phyloP scores from a whole-genome alignment of 2,797 vertebrate species.

The Lacerta agilis region DNA sequence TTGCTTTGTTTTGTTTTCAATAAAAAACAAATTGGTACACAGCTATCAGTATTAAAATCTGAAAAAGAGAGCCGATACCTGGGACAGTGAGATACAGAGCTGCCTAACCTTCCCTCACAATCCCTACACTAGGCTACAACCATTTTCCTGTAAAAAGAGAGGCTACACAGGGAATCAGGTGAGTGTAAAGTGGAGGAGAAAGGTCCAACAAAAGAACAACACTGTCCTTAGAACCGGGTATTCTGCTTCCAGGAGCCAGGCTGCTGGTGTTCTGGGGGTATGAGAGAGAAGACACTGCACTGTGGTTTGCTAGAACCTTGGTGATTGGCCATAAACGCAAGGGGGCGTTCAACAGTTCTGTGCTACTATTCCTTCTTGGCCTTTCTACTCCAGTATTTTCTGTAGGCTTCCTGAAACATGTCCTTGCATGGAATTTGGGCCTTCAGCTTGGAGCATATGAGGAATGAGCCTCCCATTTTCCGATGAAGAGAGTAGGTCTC shows the following conservation, averaged over 20 bases:
- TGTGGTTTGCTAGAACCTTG: constrained; percentile 53
- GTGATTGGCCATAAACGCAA: constrained; percentile 36
- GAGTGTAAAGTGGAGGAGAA: constrained; percentile 25
- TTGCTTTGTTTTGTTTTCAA: neutral
- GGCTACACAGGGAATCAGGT: constrained; percentile 33
- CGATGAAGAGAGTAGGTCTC: constrained; percentile 98
- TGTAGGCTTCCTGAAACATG: constrained; percentile 89
- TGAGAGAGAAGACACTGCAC: constrained; percentile 35
- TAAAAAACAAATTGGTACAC: constrained; percentile 1
- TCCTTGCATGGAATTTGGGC: constrained; percentile 88
- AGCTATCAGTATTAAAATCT: constrained; percentile 49
- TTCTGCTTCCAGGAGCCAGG: constrained; percentile 47
- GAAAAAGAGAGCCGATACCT: constrained; percentile 40
- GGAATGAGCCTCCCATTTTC: constrained; percentile 98
- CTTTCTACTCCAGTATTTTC: constrained; percentile 86
- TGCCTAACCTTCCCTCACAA: neutral
- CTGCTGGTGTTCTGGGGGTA: constrained; percentile 54
- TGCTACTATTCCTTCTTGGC: constrained; percentile 66
- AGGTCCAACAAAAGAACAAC: constrained; percentile 45
- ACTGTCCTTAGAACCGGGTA: constrained; percentile 38
- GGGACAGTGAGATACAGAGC: constrained; percentile 43
- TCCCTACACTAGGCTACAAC: constrained; percentile 3
- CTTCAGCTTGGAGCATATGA: constrained; percentile 94
- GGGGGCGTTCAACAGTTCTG: constrained; percentile 6
- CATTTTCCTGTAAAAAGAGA: constrained; percentile 31